phyloP scores from a whole-genome alignment of 2,888 invertebrate species.

The Nudaria mundana region DNA sequence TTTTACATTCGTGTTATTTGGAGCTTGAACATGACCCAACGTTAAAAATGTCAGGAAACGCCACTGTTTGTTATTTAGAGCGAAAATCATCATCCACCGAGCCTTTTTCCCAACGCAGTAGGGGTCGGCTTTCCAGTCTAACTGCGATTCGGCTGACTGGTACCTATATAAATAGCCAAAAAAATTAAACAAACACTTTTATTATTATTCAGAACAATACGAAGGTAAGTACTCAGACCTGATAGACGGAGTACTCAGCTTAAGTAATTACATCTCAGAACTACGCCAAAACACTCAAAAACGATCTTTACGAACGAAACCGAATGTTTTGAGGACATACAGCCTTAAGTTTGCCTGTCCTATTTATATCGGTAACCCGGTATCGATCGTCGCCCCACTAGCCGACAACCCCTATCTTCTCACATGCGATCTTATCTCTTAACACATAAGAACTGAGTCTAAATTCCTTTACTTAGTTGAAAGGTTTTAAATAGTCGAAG shows the following conservation, averaged over 20 bases:
- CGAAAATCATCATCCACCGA: too few species aligned
- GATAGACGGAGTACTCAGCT: slow-evolving; percentile 24
- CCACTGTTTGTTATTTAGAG: too few species aligned
- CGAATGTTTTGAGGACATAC: slow-evolving; percentile 50
- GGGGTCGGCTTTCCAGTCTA: too few species aligned
- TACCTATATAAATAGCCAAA: too few species aligned
- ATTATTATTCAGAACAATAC: neutral
- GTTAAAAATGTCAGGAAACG: neutral
- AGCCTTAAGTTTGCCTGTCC: slow-evolving; percentile 65
- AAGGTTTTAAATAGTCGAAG: slow-evolving; percentile 50
- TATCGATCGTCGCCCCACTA: slow-evolving; percentile 77
- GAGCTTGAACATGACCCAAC: neutral
- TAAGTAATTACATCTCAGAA: slow-evolving; percentile 23
- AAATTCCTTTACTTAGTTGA: slow-evolving; percentile 38
- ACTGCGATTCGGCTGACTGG: too few species aligned
- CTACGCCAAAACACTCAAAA: slow-evolving; percentile 36
- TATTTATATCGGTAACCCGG: slow-evolving; percentile 73
- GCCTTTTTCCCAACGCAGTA: too few species aligned
- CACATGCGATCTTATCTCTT: slow-evolving; percentile 51
- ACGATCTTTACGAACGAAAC: slow-evolving; percentile 65
- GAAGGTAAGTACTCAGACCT: slow-evolving; percentile 2
- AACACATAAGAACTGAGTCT: slow-evolving; percentile 41
- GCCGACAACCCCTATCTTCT: slow-evolving; percentile 60
- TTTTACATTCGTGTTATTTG: neutral
- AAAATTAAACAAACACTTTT: too few species aligned